Percentiles rank a stretch among this genome's conserved stretches.
phyloP scores from a whole-genome alignment of 2,888 invertebrate genomes.

The Harmothoe impar region DNA sequence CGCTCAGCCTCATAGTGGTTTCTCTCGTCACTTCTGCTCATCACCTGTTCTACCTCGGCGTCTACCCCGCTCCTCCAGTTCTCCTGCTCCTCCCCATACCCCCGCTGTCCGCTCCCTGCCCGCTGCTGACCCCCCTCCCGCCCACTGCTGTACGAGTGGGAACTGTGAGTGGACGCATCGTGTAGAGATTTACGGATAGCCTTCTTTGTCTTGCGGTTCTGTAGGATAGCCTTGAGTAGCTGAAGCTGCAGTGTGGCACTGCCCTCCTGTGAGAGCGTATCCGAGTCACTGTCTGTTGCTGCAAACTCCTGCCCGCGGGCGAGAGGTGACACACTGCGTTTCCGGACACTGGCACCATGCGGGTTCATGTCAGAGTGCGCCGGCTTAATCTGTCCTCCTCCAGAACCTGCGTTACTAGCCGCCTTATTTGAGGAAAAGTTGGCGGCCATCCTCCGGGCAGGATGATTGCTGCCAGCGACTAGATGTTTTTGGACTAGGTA shows the following conservation, averaged over 20 bases:
- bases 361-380: slow-evolving; percentile 51
- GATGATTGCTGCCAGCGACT: neutral
- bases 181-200: slow-evolving; percentile 21
- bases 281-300: slow-evolving; percentile 56
- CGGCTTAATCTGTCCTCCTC: slow-evolving; percentile 29
- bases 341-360: slow-evolving; percentile 60
- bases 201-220: slow-evolving; percentile 63
- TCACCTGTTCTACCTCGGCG: slow-evolving; percentile 40
- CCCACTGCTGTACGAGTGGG: neutral
- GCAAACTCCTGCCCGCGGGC: slow-evolving; percentile 47
- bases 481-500: slow-evolving; percentile 71
- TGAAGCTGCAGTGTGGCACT: slow-evolving; percentile 65
- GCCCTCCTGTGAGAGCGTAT: slow-evolving; percentile 27
- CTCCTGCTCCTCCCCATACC: neutral
- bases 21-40: slow-evolving; percentile 36
- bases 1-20: neutral
- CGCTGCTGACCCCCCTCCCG: neutral
- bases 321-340: slow-evolving; percentile 64
- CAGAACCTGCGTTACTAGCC: neutral
- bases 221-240: slow-evolving; percentile 67
- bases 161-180: slow-evolving; percentile 11
- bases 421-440: slow-evolving; percentile 53
- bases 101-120: neutral
- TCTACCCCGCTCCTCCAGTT: neutral
- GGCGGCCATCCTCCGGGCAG: slow-evolving; percentile 62